Base-by-base conservation (phyloP, 2,113 vertebrate genomes). In the Oryzias celebensis region DNA sequence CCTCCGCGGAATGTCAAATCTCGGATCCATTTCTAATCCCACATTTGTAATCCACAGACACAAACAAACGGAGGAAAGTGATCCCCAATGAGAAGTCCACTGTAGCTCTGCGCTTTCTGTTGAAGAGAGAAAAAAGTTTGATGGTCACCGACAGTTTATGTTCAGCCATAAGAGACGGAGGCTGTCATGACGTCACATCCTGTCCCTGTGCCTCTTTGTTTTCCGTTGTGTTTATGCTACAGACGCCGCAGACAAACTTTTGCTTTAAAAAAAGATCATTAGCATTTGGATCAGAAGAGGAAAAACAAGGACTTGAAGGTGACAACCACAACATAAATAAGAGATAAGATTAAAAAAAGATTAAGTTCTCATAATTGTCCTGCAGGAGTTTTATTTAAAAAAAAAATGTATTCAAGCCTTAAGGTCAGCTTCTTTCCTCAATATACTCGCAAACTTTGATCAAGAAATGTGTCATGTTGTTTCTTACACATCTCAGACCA, bases 1-100 rank as follows among this genome's bases (percentile, higher is more conserved):
- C 90, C 93, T 89, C 85, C 93, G 89, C 78, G 87, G 91, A 66
- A 92, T 86, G 47, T 92, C 93, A 88, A 86, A 85, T 61, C 90
- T 82, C 54, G 87, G 83, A 86, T 93, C 94, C 92, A 94, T 94
- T 78, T 89, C 45, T 70, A 78, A 72, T 63, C 65, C 85, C 81
- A 69, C 91, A 91, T 92, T 73, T 68, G 85, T 54, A 20, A 62
- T 50, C 22, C 54, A 24, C 14, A 16, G 24, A 26, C 58, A 71
- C 24, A 63, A 2, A 65, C 57, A 24, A 62, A 55, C 14, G 10
- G 42, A 23, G 18, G 48, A 28, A 41, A 56, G 56, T 3, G 2
- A 17, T 1, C 12, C 23, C 1, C 17, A 6, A 13, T n/a, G 0
- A 36, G 52, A 7, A 5, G 7, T 22, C 1, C 10, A 20, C 0